These are phyloP conservation scores for Steinernema khuongi DNA, from an alignment of 1,140 invertebrate genomes.

Conservation along the genomic window DNA sequence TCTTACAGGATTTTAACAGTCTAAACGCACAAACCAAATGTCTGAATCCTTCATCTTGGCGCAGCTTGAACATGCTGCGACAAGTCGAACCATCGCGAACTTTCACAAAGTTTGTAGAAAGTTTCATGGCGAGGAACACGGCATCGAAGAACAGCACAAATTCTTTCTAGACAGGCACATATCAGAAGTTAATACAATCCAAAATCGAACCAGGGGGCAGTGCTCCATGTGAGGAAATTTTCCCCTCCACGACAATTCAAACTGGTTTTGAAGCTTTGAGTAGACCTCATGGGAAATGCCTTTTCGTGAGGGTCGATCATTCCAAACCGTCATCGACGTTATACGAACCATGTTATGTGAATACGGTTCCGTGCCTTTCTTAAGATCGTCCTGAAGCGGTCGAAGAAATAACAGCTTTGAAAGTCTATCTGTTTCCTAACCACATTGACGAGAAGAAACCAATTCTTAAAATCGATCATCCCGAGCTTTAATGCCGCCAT, in stretches of 20 bases:
- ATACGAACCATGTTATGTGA: constrained; percentile 40
- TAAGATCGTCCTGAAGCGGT: constrained; percentile 27
- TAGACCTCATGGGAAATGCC: constrained; percentile 1
- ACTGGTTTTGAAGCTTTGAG: background rate
- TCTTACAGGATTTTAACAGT: background rate
- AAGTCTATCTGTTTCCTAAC: background rate
- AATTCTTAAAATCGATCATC: constrained; percentile 42
- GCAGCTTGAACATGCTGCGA: background rate
- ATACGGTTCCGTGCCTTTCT: constrained; percentile 31
- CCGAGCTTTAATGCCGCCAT: constrained; percentile 39
- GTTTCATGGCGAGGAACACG: constrained; percentile 19
- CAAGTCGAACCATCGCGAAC: background rate
- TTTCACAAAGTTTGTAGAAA: constrained; percentile 4
- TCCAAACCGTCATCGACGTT: constrained; percentile 28
- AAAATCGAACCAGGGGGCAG: background rate
- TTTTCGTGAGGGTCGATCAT: background rate
- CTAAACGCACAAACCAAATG: background rate
- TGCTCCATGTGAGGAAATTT: background rate
- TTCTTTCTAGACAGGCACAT: constrained; percentile 29
- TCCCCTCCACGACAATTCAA: background rate
- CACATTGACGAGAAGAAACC: constrained; percentile 34
- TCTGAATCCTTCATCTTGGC: background rate
- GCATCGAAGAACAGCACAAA: constrained; percentile 36
- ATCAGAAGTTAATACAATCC: background rate
- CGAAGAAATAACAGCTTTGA: background rate